Conservation (phyloP, 2,797 vertebrate species). For the Erethizon dorsatum region DNA sequence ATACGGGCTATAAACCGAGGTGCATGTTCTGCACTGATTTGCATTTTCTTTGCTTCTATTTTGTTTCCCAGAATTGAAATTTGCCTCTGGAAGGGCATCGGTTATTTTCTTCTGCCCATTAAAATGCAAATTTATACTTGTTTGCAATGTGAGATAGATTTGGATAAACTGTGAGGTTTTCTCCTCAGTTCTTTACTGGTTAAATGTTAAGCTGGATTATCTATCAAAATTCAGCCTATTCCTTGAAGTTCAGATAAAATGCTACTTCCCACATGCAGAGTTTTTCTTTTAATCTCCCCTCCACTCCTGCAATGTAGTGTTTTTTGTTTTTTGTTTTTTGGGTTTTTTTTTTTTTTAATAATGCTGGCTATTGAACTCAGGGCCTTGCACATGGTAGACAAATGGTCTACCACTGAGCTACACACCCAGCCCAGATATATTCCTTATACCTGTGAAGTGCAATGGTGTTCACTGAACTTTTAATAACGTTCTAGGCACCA, state of each 20-base stretch:
- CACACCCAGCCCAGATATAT: too few relatives aligned
- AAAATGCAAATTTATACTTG: constrained; percentile 76
- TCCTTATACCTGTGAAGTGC: not conserved
- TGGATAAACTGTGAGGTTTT: constrained; percentile 41
- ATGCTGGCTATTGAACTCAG: not conserved
- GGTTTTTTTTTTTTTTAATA: not conserved
- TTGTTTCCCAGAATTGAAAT: constrained; percentile 34
- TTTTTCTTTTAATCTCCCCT: not conserved
- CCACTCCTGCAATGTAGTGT: not conserved
- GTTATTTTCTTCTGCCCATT: constrained; percentile 61
- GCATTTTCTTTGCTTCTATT: not conserved
- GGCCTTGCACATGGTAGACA: not conserved
- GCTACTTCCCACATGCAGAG: not conserved
- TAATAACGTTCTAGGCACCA: not conserved
- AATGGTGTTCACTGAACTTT: not conserved
- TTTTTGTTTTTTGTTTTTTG: not conserved
- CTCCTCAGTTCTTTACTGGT: constrained; percentile 6
- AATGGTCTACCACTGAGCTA: not conserved
- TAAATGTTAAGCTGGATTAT: constrained; percentile 65
- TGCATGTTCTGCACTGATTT: not conserved
- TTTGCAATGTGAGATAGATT: not conserved
- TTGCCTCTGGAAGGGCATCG: constrained; percentile 38
- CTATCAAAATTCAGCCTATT: constrained; percentile 59
- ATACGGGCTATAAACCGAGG: not conserved
- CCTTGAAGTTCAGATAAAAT: constrained; percentile 25